Evolutionary conservation across 64 coral and sea anemone species (phyloP).

Genomic region (Trachythela sp.): DNA sequence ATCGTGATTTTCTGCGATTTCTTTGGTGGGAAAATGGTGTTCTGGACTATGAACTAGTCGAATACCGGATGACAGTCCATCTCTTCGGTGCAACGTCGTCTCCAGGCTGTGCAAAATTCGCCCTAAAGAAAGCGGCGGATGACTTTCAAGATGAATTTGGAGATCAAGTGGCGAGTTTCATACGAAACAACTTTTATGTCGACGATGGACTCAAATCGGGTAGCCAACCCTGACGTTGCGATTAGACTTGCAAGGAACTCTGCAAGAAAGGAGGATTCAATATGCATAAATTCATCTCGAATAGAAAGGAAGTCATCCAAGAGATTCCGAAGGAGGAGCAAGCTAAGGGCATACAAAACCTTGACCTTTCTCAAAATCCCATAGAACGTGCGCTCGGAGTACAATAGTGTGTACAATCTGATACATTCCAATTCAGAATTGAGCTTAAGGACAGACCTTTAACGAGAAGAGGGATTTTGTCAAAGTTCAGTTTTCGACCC

Average conservation of each 20-base stretch:
- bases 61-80: constrained; percentile 10
- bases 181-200: background rate
- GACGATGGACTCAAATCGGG: constrained; percentile 14
- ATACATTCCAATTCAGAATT: constrained; percentile 48
- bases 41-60: background rate
- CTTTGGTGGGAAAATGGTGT: background rate
- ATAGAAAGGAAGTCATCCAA: constrained; percentile 32
- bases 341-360: constrained; percentile 28
- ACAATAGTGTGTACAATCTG: constrained; percentile 25
- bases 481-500: constrained; percentile 6
- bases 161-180: background rate
- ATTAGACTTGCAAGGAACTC: background rate
- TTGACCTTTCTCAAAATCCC: background rate
- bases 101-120: background rate
- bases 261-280: constrained; percentile 6
- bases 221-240: background rate
- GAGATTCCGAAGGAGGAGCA: background rate
- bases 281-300: constrained; percentile 26
- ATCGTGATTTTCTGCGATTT: background rate
- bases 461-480: constrained; percentile 22
- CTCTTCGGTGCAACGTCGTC: background rate
- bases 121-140: background rate
- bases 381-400: constrained; percentile 22
- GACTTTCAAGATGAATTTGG: background rate
- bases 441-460: constrained; percentile 1